Evolutionary conservation across 2,797 vertebrate genomes (phyloP), one percentile per base, ranked within the genome.

Genomic region (Coranthus polyacanthus): DNA sequence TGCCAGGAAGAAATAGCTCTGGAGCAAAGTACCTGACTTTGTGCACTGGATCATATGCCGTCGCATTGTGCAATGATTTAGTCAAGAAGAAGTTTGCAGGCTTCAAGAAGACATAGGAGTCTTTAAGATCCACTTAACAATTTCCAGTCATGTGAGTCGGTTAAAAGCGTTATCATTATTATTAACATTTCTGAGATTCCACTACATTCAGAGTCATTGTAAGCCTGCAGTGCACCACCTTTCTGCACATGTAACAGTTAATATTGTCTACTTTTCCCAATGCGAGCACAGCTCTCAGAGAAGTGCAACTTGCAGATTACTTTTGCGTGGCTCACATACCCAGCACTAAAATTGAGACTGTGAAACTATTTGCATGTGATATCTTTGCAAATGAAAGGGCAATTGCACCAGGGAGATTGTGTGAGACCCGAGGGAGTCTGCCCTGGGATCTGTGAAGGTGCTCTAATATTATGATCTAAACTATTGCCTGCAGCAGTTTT

Each of bases 401-500:
- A 78, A 13, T 68, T 54, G 62, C 68, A 62, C 50, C 21, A 8
- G n/a, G 45, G 52, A 85, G 52, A 78, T 68, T 80, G 71, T 45
- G 15, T 56, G 38, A 38, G 24, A 65, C 76, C 69, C 70, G 15
- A 68, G 77, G 75, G 72, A 58, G 44, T 63, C 36, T 64, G 72
- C 79, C 67, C 41, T 34, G 24, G 61, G 63, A 78, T 76, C 55
- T 77, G 65, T 63, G 57, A 72, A 83, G 72, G 66, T 64, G 61
- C 74, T 77, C 58, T 53, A 70, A 72, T 68, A 54, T 65, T 83
- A 38, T 84, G 70, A 82, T 89, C 65, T 68, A 62, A 83, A 75
- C 68, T 52, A 63, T 26, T 50, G 77, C 79, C 82, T 66, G 37
- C 56, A 84, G 78, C 58, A 46, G 47, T 68, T 70, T 12, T 46